A percentile compares a stretch with the other conserved stretches of the same genome.
These are phyloP conservation scores for Hypselothyrea guttata DNA, from an alignment of 2,888 invertebrate genomes.

Conservation along the genomic window DNA sequence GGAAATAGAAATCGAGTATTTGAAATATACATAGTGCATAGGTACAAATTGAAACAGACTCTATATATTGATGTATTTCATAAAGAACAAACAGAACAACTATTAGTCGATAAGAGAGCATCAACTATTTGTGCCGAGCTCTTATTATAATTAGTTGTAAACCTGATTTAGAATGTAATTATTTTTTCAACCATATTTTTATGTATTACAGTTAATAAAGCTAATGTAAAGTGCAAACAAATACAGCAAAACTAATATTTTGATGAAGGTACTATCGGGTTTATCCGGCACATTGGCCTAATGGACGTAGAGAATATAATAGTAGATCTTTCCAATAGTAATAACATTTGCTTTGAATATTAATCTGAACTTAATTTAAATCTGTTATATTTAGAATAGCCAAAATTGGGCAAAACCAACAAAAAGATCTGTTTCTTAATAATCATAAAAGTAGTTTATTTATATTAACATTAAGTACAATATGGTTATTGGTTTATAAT, in stretches of 20 bases:
- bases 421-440: background rate
- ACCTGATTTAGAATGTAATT: slow-evolving; percentile 33
- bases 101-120: slow-evolving; percentile 61
- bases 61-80: slow-evolving; percentile 40
- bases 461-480: slow-evolving; percentile 47
- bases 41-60: slow-evolving; percentile 35
- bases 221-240: slow-evolving; percentile 12
- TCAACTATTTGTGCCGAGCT: slow-evolving; percentile 65
- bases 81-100: slow-evolving; percentile 48
- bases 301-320: no score
- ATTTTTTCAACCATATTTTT: slow-evolving; percentile 52
- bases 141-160: slow-evolving; percentile 41
- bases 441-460: background rate
- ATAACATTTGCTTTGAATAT: no score
- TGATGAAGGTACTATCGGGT: no score
- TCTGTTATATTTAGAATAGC: no score
- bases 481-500: slow-evolving; percentile 43
- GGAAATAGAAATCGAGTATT: background rate
- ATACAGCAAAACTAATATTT: background rate
- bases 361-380: no score
- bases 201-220: slow-evolving; percentile 17
- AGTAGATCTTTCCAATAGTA: no score
- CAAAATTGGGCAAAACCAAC: no score
- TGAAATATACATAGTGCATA: slow-evolving; percentile 50
- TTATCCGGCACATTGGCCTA: no score